Conservation (phyloP, 2,113 vertebrate genomes). For the Mustela lutreola region DNA sequence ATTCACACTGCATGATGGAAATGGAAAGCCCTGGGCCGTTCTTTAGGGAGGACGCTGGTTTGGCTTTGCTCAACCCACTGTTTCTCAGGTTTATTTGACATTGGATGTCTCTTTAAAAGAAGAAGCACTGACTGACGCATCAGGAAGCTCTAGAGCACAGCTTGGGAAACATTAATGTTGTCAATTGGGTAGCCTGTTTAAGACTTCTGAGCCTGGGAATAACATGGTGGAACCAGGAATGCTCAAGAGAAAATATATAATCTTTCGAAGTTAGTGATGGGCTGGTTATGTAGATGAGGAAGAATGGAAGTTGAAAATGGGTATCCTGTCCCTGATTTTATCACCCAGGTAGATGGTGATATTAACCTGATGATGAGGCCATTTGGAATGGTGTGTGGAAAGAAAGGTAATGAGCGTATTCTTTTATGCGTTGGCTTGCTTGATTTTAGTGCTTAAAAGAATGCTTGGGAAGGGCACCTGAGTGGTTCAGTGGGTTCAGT, state of each 20-base stretch:
- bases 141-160: background rate
- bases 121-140: background rate
- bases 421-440: background rate
- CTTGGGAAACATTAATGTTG: background rate
- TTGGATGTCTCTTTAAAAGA: background rate
- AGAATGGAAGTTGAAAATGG: background rate
- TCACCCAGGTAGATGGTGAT: background rate
- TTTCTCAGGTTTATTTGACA: background rate
- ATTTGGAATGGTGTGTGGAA: background rate
- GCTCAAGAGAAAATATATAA: background rate
- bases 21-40: background rate
- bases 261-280: background rate
- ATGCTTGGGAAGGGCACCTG: background rate
- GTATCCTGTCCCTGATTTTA: background rate
- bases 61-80: background rate
- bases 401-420: background rate
- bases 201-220: background rate
- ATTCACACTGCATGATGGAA: rapidly evolving
- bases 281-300: background rate
- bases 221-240: background rate
- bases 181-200: background rate
- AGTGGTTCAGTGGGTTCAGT: background rate
- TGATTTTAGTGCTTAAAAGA: background rate
- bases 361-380: background rate
- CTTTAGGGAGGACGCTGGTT: background rate